These are phyloP conservation scores for Isotomurus palustris DNA, from an alignment of 2,888 invertebrate genomes.

Conservation along the genomic window DNA sequence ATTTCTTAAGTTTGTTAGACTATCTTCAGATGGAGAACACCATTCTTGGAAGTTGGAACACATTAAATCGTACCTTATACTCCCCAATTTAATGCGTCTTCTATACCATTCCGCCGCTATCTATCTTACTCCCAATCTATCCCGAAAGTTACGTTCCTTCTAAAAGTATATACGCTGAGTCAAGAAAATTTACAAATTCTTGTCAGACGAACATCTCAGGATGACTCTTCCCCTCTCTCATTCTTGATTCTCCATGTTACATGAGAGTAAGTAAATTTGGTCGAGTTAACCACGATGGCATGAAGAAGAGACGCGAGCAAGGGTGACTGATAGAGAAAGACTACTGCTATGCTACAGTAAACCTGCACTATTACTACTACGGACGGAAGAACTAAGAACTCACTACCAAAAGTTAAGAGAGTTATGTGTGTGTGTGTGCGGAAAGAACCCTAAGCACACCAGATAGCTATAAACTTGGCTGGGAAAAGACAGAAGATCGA, in stretches of 20 bases:
- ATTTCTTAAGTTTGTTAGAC: no score
- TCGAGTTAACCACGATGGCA: conserved; percentile 1
- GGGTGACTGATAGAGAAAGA: neutral
- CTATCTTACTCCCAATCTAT: no score
- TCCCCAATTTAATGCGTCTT: no score
- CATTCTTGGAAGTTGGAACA: no score
- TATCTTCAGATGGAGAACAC: no score
- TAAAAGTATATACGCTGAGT: conserved; percentile 25
- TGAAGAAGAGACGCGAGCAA: neutral
- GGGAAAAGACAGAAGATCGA: neutral
- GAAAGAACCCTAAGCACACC: no score
- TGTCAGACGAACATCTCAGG: conserved; percentile 29
- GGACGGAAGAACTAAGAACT: no score
- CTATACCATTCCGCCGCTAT: no score
- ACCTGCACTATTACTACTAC: neutral
- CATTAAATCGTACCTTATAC: no score
- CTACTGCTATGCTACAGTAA: no score
- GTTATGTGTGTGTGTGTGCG: neutral
- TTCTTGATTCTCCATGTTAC: conserved; percentile 5
- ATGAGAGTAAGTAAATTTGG: conserved; percentile 1
- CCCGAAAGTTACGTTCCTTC: no score
- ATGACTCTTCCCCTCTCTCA: conserved; percentile 8
- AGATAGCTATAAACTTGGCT: neutral
- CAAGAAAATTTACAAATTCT: conserved; percentile 46
- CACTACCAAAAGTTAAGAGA: neutral